phyloP scores from a whole-genome alignment of 30 jellyfish, hydroid and myxozoan species.

The Turritopsis rubra region DNA sequence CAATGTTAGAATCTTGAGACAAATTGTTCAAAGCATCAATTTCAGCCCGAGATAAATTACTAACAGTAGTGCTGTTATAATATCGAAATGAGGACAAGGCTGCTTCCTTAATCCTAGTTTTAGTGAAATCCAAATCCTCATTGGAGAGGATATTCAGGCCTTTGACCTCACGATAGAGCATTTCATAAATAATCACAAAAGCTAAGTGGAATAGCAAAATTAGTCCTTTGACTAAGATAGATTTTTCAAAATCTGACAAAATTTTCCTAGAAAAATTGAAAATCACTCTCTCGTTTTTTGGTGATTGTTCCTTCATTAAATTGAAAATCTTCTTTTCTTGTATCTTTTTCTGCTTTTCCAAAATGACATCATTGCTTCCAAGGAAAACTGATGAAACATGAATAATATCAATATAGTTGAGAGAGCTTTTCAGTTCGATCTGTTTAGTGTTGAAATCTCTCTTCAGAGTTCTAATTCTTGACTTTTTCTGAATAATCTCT shows the following conservation, averaged over 20 bases:
- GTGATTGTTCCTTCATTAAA: too few relatives aligned
- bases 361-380: too few relatives aligned
- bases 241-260: background rate
- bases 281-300: background rate
- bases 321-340: too few relatives aligned
- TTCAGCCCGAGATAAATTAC: background rate
- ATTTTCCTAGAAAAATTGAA: too few relatives aligned
- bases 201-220: constrained; percentile 10
- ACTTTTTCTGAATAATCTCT: too few relatives aligned
- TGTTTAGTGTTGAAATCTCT: too few relatives aligned
- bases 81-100: constrained; percentile 1
- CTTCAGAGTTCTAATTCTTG: too few relatives aligned
- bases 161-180: background rate
- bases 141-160: background rate
- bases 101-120: background rate
- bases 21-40: background rate
- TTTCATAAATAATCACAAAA: background rate
- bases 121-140: background rate
- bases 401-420: too few relatives aligned
- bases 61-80: background rate
- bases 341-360: too few relatives aligned
- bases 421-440: too few relatives aligned
- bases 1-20: background rate
- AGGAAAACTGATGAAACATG: too few relatives aligned
- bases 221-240: background rate